phyloP scores from a whole-genome alignment of 2,113 vertebrate genomes.

The Larimichthys polyactis region DNA sequence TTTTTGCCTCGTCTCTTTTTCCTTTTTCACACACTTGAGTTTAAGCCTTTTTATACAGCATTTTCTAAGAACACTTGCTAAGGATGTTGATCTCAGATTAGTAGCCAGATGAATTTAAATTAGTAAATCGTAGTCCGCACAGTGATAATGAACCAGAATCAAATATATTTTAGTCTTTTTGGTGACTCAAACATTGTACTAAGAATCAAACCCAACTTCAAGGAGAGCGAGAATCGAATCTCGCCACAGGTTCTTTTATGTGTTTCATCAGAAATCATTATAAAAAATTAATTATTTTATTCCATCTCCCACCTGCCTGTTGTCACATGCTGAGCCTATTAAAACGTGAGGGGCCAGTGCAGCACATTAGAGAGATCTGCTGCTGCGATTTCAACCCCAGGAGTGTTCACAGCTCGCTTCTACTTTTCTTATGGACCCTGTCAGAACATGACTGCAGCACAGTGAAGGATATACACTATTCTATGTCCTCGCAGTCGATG shows the following conservation, averaged over 20 bases:
- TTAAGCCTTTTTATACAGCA: too few relatives aligned
- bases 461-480: background rate
- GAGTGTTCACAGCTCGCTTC: background rate
- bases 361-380: background rate
- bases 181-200: background rate
- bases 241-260: background rate
- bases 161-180: background rate
- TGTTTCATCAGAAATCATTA: background rate
- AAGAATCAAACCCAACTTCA: background rate
- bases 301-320: background rate
- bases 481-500: background rate
- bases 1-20: too few relatives aligned
- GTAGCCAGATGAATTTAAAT: too few relatives aligned
- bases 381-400: background rate
- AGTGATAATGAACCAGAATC: background rate
- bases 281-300: background rate
- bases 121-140: too few relatives aligned
- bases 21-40: too few relatives aligned
- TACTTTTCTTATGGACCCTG: background rate
- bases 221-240: background rate
- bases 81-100: too few relatives aligned
- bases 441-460: background rate
- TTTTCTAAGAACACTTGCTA: too few relatives aligned
- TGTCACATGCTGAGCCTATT: conserved; percentile 6
- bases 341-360: background rate